Evolutionary conservation across 2,888 invertebrate genomes (phyloP).

Genomic region (Dolichopus griseipennis): DNA sequence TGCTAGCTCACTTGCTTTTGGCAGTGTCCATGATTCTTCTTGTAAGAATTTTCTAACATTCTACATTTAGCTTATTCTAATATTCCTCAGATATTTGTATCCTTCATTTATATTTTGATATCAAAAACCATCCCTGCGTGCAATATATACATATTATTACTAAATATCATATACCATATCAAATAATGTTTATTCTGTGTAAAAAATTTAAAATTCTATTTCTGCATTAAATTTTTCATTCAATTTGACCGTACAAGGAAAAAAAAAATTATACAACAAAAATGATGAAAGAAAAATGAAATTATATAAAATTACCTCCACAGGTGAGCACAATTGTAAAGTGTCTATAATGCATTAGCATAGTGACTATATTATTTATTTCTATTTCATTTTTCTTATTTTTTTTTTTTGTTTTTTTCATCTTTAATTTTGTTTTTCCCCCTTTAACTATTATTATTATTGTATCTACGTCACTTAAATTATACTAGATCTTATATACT

Average conservation of each 20-base stretch:
- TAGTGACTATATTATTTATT: not conserved
- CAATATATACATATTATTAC: too few relatives aligned
- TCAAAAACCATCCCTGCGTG: too few relatives aligned
- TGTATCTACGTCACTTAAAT: not conserved
- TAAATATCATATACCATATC: too few relatives aligned
- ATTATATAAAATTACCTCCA: constrained; percentile 6
- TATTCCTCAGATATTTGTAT: too few relatives aligned
- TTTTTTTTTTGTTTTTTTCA: not conserved
- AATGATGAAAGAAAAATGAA: not conserved
- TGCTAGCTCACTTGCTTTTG: too few relatives aligned
- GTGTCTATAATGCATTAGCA: not conserved
- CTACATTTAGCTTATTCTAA: too few relatives aligned
- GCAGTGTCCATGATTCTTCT: too few relatives aligned
- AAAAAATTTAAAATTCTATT: too few relatives aligned
- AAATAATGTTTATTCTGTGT: too few relatives aligned
- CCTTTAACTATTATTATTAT: not conserved
- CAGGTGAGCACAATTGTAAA: not conserved
- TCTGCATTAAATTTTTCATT: not conserved
- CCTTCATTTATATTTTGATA: too few relatives aligned
- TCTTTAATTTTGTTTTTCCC: not conserved
- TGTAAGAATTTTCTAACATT: too few relatives aligned
- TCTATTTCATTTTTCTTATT: not conserved
- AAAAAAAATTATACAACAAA: not conserved
- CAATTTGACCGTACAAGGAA: not conserved
- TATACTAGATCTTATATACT: not conserved